Conservation (phyloP, 2,888 invertebrate genomes). For the Cantharis lateralis region DNA sequence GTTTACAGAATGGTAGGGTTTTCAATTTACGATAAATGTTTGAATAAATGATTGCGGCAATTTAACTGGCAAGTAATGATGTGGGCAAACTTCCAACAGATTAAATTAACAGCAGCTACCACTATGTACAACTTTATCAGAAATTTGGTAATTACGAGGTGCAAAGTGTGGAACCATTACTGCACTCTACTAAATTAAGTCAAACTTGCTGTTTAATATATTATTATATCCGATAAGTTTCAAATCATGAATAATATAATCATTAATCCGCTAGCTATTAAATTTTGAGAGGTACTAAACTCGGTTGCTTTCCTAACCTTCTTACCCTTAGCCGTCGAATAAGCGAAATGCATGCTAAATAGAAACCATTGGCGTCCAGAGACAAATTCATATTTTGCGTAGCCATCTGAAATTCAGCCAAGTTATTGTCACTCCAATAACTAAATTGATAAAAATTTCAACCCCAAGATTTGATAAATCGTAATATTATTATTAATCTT, state of each 20-base stretch:
- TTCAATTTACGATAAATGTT: neutral
- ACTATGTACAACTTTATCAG: conserved; percentile 10
- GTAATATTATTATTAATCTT: neutral
- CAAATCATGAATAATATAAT: conserved; percentile 38
- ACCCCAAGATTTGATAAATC: neutral
- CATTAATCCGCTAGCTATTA: conserved; percentile 38
- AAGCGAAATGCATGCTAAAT: conserved; percentile 26
- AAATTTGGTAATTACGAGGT: conserved; percentile 27
- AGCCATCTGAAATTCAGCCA: neutral
- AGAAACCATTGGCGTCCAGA: conserved; percentile 16
- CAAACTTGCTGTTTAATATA: conserved; percentile 20
- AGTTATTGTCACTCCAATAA: neutral
- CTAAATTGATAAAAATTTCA: neutral
- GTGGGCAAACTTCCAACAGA: conserved; percentile 22
- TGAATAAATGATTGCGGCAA: neutral
- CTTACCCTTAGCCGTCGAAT: conserved; percentile 20
- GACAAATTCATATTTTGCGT: conserved; percentile 20
- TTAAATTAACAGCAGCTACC: conserved; percentile 13
- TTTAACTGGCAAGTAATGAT: conserved; percentile 8
- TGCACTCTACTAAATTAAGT: conserved; percentile 16
- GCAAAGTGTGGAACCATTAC: conserved; percentile 22
- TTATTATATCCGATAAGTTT: conserved; percentile 23
- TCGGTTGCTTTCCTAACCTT: conserved; percentile 31
- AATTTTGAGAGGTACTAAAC: conserved; percentile 37
- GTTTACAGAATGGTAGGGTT: neutral